Evolutionary conservation across 1,140 invertebrate species (phyloP).

Genomic region (Temnothorax nylanderi): DNA sequence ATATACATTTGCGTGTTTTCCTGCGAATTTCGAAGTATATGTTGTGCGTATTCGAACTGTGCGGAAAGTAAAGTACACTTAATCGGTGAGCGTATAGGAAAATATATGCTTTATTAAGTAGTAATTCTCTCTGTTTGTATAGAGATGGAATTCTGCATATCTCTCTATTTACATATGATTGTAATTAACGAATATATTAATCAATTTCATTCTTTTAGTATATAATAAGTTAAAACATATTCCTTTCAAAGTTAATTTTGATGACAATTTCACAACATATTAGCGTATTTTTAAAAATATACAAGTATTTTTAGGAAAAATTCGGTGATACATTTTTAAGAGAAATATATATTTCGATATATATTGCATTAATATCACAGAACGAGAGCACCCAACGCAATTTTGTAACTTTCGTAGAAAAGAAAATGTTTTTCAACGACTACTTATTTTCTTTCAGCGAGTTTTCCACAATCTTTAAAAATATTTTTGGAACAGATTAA

Average conservation of each 20-base stretch:
- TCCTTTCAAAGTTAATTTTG: background rate
- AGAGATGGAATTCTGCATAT: background rate
- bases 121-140: background rate
- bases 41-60: background rate
- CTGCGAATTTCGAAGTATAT: background rate
- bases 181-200: background rate
- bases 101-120: conserved; percentile 20
- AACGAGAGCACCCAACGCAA: background rate
- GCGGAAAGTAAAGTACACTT: conserved; percentile 8
- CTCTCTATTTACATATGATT: background rate
- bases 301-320: background rate
- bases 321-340: background rate
- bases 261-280: background rate
- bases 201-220: background rate
- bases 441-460: background rate
- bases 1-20: background rate
- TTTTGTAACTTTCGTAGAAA: background rate
- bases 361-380: background rate
- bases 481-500: background rate
- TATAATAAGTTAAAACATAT: background rate
- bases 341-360: conserved; percentile 16
- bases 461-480: background rate
- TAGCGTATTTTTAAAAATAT: background rate
- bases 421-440: background rate
- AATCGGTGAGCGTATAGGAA: background rate